Evolutionary conservation across 2,797 vertebrate species (phyloP).

Genomic region (Sebastes alutus): DNA sequence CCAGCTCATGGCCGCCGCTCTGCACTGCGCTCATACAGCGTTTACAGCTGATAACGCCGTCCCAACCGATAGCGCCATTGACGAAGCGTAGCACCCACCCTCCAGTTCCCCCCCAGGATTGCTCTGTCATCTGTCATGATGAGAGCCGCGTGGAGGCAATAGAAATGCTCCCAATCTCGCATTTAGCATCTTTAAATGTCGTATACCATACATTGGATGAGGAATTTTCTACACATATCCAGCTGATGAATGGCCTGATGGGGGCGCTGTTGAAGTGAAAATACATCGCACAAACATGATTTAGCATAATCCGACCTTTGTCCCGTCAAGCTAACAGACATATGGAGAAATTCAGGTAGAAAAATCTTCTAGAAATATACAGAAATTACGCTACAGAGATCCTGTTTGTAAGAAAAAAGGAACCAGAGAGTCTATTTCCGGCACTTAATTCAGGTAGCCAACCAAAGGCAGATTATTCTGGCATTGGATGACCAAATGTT

Average conservation of each 20-base stretch:
- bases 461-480: not conserved
- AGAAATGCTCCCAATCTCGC: no score
- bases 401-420: not conserved
- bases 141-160: no score
- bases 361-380: not conserved
- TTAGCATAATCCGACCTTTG: not conserved
- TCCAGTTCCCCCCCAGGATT: no score
- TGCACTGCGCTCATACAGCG: no score
- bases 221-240: not conserved
- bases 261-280: not conserved
- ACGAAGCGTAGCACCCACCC: rapidly evolving
- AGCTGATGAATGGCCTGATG: not conserved
- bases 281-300: rapidly evolving
- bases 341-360: not conserved
- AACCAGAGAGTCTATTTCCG: rapidly evolving
- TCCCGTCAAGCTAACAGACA: not conserved
- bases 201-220: not conserved
- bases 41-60: no score
- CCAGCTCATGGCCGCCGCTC: no score
- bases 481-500: not conserved
- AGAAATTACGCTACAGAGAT: not conserved
- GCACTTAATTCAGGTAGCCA: not conserved
- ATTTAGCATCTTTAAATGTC: no score
- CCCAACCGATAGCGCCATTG: rapidly evolving
- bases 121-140: no score